Conservation (phyloP, 92 coral and sea anemone species). For the Heteractis magnifica region DNA sequence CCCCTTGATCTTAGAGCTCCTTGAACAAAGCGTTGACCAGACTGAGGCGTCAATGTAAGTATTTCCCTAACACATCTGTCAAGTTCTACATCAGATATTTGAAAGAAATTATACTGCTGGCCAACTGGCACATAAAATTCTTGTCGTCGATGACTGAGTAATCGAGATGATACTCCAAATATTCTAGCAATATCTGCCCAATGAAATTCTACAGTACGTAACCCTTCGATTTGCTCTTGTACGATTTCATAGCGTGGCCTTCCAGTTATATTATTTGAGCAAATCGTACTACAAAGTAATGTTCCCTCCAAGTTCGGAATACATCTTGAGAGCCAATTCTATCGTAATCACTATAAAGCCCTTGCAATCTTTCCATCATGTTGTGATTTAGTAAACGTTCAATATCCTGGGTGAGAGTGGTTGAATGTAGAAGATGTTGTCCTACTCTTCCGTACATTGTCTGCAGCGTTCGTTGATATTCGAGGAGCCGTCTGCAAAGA, state of each 20-base stretch:
- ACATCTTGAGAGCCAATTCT: neutral
- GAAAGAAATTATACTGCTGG: constrained; percentile 36
- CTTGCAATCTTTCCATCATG: neutral
- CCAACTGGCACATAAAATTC: constrained; percentile 48
- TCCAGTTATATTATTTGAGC: neutral
- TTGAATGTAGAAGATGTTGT: neutral
- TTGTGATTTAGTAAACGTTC: neutral
- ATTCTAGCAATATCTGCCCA: no score
- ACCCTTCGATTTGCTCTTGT: constrained; percentile 19
- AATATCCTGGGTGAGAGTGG: neutral
- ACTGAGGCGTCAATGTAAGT: constrained; percentile 44
- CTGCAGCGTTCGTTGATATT: neutral
- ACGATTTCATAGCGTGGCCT: constrained; percentile 3
- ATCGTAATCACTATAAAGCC: neutral
- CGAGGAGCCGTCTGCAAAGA: neutral
- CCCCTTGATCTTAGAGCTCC: constrained; percentile 46
- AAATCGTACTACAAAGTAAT: neutral
- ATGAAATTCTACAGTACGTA: no score
- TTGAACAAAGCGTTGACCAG: constrained; percentile 63
- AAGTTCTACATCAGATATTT: constrained; percentile 44
- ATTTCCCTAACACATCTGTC: constrained; percentile 35
- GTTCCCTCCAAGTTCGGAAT: neutral
- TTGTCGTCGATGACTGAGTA: constrained; percentile 26
- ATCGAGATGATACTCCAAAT: no score
- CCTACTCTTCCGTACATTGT: neutral